These are phyloP conservation scores for Propithecus perrieri DNA, from an alignment of 2,797 vertebrate species.

Conservation along the genomic window DNA sequence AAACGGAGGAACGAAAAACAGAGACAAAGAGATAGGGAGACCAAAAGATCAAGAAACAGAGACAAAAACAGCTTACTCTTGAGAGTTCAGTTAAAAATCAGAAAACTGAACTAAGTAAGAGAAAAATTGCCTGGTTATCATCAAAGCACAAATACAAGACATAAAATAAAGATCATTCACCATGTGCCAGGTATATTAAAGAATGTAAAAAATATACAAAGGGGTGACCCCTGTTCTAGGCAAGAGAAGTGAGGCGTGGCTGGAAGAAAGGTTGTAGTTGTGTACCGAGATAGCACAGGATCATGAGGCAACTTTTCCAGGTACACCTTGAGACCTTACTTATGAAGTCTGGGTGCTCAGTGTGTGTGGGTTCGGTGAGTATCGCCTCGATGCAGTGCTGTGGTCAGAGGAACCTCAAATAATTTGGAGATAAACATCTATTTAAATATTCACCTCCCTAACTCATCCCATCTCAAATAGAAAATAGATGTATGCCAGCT, in stretches of 20 bases:
- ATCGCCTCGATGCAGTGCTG: background rate
- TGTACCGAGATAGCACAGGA: background rate
- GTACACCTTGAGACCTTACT: background rate
- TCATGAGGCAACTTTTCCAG: background rate
- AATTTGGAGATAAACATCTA: background rate
- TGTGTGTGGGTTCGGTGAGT: background rate
- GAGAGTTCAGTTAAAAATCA: background rate
- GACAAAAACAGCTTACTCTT: background rate
- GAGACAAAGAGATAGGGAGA: background rate
- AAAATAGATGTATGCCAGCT: background rate
- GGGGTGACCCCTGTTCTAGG: background rate
- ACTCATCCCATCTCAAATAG: background rate
- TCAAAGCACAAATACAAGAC: background rate
- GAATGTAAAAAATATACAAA: background rate
- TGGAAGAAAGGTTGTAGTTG: background rate
- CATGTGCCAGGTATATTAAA: background rate
- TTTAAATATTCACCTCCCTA: background rate
- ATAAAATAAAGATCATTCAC: background rate
- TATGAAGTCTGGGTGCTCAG: rapidly evolving
- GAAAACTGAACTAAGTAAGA: background rate
- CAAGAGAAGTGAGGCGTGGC: background rate
- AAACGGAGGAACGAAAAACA: too few species aligned
- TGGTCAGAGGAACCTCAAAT: background rate
- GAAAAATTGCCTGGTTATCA: background rate
- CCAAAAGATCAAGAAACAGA: background rate